Conservation (phyloP, 2,888 invertebrate species). For the Drosophila macrospina region DNA sequence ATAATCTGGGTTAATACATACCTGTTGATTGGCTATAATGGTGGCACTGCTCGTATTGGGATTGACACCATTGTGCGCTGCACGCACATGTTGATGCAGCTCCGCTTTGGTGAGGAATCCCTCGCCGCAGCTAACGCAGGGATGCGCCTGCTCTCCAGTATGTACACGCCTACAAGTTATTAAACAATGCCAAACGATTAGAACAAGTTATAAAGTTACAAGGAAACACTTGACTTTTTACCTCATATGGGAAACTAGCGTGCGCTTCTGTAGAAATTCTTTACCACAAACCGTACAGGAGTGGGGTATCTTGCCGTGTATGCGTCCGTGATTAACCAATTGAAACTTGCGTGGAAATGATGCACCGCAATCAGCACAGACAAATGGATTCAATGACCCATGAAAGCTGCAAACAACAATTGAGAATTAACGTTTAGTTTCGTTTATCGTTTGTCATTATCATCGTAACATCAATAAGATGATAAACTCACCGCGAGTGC, state of each 20-base stretch:
- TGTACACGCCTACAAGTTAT: conserved; percentile 87
- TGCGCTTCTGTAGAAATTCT: conserved; percentile 94
- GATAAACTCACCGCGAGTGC: conserved; percentile 85
- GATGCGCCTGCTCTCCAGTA: conserved; percentile 90
- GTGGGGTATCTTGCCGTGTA: conserved; percentile 93
- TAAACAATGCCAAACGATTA: not conserved
- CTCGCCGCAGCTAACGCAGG: conserved; percentile 91
- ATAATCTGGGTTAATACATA: conserved; percentile 70
- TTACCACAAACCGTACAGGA: conserved; percentile 93
- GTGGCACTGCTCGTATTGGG: conserved; percentile 85
- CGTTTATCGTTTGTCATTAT: too few relatives aligned
- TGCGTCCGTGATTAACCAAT: conserved; percentile 92
- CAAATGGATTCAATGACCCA: conserved; percentile 98
- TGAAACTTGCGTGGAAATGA: conserved; percentile 95
- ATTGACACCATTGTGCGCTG: conserved; percentile 86
- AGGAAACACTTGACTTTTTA: conserved; percentile 67
- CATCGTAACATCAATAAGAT: too few relatives aligned
- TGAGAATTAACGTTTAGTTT: not conserved
- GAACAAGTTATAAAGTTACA: not conserved
- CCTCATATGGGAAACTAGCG: conserved; percentile 93
- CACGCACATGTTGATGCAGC: conserved; percentile 89
- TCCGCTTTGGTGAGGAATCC: conserved; percentile 91
- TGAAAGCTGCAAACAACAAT: conserved; percentile 88
- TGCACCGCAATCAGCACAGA: conserved; percentile 95
- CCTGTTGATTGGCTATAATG: conserved; percentile 84